These are phyloP conservation scores for Eidolon dupreanum DNA, from an alignment of 2,797 vertebrate genomes.

Conservation along the genomic window DNA sequence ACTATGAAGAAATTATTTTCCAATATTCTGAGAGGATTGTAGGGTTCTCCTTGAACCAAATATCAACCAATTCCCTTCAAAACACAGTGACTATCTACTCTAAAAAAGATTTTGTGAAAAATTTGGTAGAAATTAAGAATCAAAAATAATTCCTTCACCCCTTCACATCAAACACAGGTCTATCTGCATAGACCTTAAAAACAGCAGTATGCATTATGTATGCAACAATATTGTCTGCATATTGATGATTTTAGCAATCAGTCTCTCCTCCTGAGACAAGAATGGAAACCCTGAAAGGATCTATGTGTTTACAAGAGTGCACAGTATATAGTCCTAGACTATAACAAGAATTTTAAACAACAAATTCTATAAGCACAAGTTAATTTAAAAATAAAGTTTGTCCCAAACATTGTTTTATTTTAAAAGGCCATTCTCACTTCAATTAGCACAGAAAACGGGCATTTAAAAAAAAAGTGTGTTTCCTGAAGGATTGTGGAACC, in stretches of 20 bases:
- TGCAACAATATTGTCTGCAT: not conserved
- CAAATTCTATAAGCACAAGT: not conserved
- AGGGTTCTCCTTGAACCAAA: not conserved
- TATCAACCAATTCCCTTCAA: not conserved
- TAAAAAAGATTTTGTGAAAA: not conserved
- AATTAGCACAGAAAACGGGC: not conserved
- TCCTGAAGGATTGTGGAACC: not conserved
- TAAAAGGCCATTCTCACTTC: not conserved
- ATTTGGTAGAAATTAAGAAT: not conserved
- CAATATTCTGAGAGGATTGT: not conserved
- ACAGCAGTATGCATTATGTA: not conserved
- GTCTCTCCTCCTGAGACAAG: not conserved
- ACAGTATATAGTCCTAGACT: not conserved
- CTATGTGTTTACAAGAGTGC: not conserved
- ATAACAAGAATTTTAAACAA: not conserved
- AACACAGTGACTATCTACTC: not conserved
- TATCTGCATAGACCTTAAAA: not conserved
- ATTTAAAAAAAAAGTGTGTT: not conserved
- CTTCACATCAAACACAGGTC: not conserved
- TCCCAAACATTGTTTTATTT: not conserved
- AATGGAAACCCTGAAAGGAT: not conserved
- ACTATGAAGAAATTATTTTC: constrained; percentile 40
- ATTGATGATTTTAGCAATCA: not conserved
- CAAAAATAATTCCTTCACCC: not conserved
- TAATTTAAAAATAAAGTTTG: constrained; percentile 24